Percentiles rank a stretch among this genome's conserved stretches.
These are phyloP conservation scores for Diplodus sargus DNA, from an alignment of 2,797 vertebrate genomes.

Conservation along the genomic window DNA sequence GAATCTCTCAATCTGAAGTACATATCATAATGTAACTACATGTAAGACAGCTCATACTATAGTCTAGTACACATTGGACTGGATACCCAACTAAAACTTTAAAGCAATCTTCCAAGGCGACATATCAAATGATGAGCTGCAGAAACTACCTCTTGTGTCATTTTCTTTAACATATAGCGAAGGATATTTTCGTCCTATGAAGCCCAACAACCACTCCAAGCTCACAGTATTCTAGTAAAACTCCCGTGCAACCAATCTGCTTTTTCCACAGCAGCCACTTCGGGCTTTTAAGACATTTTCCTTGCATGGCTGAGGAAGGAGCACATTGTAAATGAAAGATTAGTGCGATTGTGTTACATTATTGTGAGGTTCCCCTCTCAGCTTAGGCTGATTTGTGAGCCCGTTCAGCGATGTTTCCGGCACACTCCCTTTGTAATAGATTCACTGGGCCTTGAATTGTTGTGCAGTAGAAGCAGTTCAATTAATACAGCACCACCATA, in stretches of 20 bases:
- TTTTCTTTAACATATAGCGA: constrained; percentile 26
- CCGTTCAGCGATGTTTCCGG: constrained; percentile 69
- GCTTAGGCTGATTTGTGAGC: constrained; percentile 82
- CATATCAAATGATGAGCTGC: constrained; percentile 26
- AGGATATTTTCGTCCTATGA: constrained; percentile 18
- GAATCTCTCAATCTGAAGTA: too few species aligned
- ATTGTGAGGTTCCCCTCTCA: constrained; percentile 77
- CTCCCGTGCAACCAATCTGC: constrained; percentile 48
- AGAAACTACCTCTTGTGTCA: constrained; percentile 25
- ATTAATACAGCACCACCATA: constrained; percentile 83
- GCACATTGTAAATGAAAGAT: constrained; percentile 81
- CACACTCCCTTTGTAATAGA: constrained; percentile 77
- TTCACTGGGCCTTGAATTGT: constrained; percentile 80
- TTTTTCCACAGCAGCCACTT: constrained; percentile 55
- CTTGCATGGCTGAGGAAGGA: constrained; percentile 74
- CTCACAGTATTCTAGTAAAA: constrained; percentile 31
- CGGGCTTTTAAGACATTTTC: constrained; percentile 72
- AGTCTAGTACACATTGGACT: background rate
- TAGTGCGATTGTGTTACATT: constrained; percentile 80
- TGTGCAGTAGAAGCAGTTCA: constrained; percentile 81
- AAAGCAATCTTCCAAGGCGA: constrained; percentile 28
- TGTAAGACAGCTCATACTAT: background rate
- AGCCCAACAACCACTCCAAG: constrained; percentile 25
- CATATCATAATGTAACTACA: background rate
- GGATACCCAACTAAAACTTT: constrained; percentile 19